Base-by-base conservation (phyloP, 1,140 invertebrate genomes). In the Danaus plexippus region DNA sequence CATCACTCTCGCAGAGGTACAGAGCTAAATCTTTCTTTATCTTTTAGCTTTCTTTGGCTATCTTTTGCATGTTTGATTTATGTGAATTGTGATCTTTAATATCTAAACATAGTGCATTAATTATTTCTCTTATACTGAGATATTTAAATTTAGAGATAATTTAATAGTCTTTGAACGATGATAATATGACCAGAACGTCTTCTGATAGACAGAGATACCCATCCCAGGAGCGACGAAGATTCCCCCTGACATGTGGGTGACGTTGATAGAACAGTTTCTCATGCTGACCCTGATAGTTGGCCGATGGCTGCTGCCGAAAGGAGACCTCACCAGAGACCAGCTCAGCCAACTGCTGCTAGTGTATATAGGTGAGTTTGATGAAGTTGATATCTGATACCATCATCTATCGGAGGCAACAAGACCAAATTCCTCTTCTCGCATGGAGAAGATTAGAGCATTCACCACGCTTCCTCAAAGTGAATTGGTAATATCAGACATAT, bases 341-440 rank as follows among this genome's bases (percentile, higher is more conserved):
- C 88, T 98, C 6, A 96, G 96, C 43, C 96, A 98, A 70, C 85
- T 98, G n/a, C 83, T 98, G 1, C 87, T 98, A 2, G 96, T 94
- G 9, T 94, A 94, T 71, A 94, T 94, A 57, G 93, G 92, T 90
- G 70, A 71, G 75, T 41, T 47, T 46, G 43, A 32, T 7, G 7
- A 6, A 32, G 22, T 32, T 32, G 5, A 32, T 32, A 6, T 7
- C 7, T 6, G 7, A 4, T 8, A 32, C 7, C 22, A 32, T 32
- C 22, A 32, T 32, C 22, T 22, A 32, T 32, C 22, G 18, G 18
- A 32, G 22, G 0, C 4, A 0, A 32, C 7, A 32, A 32, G 7
- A 32, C 2, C 22, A 32, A 32, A 32, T 0, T 5, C 7, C 18
- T 32, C 5, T 32, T 32, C 22, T 32, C 22, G 7, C 22, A 32